phyloP scores from a whole-genome alignment of 2,797 vertebrate species.

The Atherinosoma microstoma region DNA sequence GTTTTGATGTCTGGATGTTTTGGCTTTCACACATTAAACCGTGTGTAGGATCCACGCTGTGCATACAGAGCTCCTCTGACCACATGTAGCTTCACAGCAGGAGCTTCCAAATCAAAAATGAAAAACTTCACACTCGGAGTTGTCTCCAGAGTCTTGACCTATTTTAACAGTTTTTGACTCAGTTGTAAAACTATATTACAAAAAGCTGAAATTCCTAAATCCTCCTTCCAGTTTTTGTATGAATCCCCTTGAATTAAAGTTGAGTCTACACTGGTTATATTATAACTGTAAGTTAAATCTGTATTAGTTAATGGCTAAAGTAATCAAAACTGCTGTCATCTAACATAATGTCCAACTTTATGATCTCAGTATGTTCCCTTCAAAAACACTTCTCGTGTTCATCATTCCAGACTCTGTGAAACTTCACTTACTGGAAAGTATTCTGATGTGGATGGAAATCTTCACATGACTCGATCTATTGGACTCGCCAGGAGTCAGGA shows the following conservation, averaged over 20 bases:
- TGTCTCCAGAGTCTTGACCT: neutral
- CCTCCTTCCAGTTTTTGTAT: too few relatives aligned
- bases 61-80: neutral
- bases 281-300: neutral
- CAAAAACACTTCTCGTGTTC: constrained; percentile 3
- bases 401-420: constrained; percentile 88
- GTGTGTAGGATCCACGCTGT: neutral
- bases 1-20: neutral
- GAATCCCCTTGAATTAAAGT: too few relatives aligned
- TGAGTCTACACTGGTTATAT: neutral
- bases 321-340: too few relatives aligned
- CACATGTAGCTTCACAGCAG: neutral
- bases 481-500: constrained; percentile 94
- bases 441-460: constrained; percentile 84
- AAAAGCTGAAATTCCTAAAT: neutral
- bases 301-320: too few relatives aligned
- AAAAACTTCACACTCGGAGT: neutral
- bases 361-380: neutral
- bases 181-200: neutral
- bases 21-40: neutral
- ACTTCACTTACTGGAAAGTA: constrained; percentile 89
- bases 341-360: too few relatives aligned
- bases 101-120: constrained; percentile 1
- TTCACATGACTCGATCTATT: constrained; percentile 80
- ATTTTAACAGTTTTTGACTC: neutral